Conservation (phyloP, 2,888 invertebrate genomes). For the Ptilodon capucinus region DNA sequence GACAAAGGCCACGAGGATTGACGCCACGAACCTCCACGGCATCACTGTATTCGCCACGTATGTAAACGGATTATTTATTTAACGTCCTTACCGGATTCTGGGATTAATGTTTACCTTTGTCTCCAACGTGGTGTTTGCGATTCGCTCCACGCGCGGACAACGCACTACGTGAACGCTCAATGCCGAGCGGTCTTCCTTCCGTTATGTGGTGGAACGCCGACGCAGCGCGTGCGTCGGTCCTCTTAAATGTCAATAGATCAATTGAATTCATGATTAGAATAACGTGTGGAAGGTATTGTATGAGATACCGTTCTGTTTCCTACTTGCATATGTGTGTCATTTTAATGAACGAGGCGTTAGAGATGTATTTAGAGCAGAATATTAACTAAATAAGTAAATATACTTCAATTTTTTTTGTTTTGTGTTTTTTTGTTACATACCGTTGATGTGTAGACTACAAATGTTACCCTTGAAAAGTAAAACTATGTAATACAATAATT, state of each 20-base stretch:
- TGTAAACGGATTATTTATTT: background rate
- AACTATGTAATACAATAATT: background rate
- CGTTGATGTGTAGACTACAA: background rate
- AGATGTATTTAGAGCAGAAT: background rate
- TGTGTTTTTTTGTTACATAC: background rate
- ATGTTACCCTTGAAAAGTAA: background rate
- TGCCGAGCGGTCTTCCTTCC: conserved; percentile 64
- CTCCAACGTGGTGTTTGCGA: conserved; percentile 33
- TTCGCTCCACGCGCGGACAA: conserved; percentile 37
- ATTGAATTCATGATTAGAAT: conserved; percentile 39
- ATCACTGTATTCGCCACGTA: background rate
- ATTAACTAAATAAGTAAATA: background rate
- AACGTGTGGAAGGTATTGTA: conserved; percentile 4
- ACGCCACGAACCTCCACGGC: too few relatives aligned
- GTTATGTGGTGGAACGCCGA: conserved; percentile 42
- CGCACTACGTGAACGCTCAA: conserved; percentile 43
- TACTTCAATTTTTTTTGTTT: too few relatives aligned
- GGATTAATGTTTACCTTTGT: conserved; percentile 22
- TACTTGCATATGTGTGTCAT: background rate
- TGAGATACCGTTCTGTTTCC: conserved; percentile 18
- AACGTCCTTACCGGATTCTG: conserved; percentile 8
- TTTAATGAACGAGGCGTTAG: background rate
- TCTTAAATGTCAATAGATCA: conserved; percentile 53
- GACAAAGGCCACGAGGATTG: too few relatives aligned
- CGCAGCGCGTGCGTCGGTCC: conserved; percentile 27